phyloP scores from a whole-genome alignment of 1,140 invertebrate genomes.

The Nautilus pompilius region DNA sequence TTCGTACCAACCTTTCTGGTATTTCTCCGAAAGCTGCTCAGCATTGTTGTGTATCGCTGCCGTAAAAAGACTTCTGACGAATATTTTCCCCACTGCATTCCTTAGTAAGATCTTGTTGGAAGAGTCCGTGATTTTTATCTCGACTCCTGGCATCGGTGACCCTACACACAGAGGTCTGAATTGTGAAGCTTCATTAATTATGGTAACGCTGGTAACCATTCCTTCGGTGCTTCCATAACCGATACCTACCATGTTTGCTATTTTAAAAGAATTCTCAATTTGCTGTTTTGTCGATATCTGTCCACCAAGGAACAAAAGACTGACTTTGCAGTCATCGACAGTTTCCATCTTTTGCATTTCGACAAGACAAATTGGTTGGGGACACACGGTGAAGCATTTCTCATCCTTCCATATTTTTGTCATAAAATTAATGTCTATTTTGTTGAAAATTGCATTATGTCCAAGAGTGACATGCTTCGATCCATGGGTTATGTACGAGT shows the following conservation, averaged over 20 bases:
- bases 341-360: not conserved
- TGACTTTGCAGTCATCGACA: no score
- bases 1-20: not conserved
- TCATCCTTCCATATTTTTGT: not conserved
- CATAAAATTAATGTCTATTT: not conserved
- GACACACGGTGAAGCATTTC: not conserved
- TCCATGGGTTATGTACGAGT: not conserved
- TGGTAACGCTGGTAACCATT: not conserved
- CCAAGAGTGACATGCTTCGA: not conserved
- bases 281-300: not conserved
- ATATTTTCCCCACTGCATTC: not conserved
- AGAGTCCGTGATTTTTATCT: not conserved
- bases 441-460: not conserved
- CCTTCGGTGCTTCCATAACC: not conserved
- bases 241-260: not conserved
- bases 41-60: not conserved
- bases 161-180: not conserved
- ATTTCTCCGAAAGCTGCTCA: not conserved
- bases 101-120: not conserved
- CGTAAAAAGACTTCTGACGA: not conserved
- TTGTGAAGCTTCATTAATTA: not conserved
- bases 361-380: not conserved
- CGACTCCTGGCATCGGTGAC: not conserved
- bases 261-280: not conserved
- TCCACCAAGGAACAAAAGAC: not conserved